These are phyloP conservation scores for Napeogenes sylphis DNA, from an alignment of 2,888 invertebrate species.

Conservation along the genomic window DNA sequence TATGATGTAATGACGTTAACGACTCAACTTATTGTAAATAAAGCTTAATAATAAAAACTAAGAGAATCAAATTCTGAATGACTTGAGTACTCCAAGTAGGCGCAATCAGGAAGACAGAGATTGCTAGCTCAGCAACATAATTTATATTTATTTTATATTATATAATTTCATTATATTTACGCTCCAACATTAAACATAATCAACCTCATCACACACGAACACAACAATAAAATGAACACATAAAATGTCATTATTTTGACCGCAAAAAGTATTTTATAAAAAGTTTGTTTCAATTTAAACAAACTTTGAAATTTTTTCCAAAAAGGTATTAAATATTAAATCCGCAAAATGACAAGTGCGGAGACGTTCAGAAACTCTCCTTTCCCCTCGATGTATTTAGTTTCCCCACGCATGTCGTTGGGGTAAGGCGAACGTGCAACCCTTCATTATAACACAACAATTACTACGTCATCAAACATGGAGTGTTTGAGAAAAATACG, in stretches of 20 bases:
- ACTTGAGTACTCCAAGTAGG: conserved; percentile 50
- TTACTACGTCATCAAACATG: conserved; percentile 70
- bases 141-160: too few species aligned
- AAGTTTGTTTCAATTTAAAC: too few species aligned
- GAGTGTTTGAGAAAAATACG: conserved; percentile 63
- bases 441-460: conserved; percentile 71
- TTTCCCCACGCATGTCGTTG: conserved; percentile 55
- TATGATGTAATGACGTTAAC: conserved; percentile 35
- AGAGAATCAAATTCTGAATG: conserved; percentile 52
- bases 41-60: conserved; percentile 36
- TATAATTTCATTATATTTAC: conserved; percentile 72
- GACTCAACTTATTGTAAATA: conserved; percentile 8
- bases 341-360: conserved; percentile 62
- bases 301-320: neutral
- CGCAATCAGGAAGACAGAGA: conserved; percentile 62
- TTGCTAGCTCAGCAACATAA: conserved; percentile 57
- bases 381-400: conserved; percentile 47
- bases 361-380: conserved; percentile 62
- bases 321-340: conserved; percentile 54
- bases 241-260: conserved; percentile 47
- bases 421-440: conserved; percentile 63
- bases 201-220: conserved; percentile 68
- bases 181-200: conserved; percentile 67
- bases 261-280: too few species aligned
- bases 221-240: conserved; percentile 57